Evolutionary conservation across 2,113 vertebrate genomes (phyloP).

Genomic region (Lichenostomus cassidix): DNA sequence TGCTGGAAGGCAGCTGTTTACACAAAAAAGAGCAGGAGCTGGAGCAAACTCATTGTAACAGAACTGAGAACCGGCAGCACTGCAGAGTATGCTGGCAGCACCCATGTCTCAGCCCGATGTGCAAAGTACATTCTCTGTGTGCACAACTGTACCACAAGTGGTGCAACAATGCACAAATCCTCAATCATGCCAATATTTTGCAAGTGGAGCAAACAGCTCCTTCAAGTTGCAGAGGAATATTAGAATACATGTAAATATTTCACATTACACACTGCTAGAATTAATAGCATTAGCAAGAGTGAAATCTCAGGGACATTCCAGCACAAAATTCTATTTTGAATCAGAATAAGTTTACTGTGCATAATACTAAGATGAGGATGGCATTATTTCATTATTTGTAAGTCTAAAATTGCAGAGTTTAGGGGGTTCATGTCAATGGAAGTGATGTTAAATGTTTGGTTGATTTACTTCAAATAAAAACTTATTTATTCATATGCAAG

Average conservation of each 20-base stretch:
- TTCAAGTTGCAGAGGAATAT: background rate
- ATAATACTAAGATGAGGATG: background rate
- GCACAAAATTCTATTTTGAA: background rate
- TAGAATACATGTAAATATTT: background rate
- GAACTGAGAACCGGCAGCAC: background rate
- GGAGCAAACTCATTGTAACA: background rate
- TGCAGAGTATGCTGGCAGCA: background rate
- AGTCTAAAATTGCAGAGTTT: background rate
- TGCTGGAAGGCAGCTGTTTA: background rate
- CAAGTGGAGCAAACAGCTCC: background rate
- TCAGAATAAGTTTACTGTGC: background rate
- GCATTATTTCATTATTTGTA: background rate
- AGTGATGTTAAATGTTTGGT: background rate
- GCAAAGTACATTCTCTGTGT: accelerated
- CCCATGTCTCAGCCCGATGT: accelerated
- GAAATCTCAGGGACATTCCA: background rate
- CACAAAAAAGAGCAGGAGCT: background rate
- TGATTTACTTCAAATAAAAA: background rate
- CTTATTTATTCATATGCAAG: background rate
- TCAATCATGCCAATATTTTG: accelerated
- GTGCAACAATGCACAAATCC: background rate
- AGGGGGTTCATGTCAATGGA: background rate
- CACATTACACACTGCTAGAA: background rate
- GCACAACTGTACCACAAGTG: accelerated
- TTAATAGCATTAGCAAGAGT: background rate